Conservation (phyloP, 2,888 invertebrate species). For the Epirrhoe alternata region DNA sequence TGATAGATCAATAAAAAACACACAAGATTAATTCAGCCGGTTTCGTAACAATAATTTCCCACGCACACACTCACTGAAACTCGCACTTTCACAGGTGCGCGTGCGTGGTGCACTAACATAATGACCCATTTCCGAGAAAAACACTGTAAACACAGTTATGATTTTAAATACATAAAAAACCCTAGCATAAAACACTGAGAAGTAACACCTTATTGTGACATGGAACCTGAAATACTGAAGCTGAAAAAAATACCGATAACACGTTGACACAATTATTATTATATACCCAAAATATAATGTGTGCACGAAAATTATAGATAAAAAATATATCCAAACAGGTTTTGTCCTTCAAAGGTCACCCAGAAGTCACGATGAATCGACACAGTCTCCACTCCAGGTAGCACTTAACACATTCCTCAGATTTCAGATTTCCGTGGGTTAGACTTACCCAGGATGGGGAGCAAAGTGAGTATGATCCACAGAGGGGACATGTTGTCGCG, state of each 20-base stretch:
- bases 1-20: neutral
- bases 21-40: neutral
- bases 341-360: constrained; percentile 22
- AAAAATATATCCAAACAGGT: constrained; percentile 2
- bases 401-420: constrained; percentile 35
- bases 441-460: constrained; percentile 82
- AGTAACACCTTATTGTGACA: neutral
- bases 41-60: constrained; percentile 15
- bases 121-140: constrained; percentile 53
- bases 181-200: neutral
- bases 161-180: neutral
- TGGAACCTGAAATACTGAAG: neutral
- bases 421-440: constrained; percentile 31
- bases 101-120: constrained; percentile 56
- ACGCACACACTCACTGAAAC: constrained; percentile 46
- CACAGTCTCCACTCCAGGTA: constrained; percentile 1
- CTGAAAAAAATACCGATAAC: neutral
- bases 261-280: no score
- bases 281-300: neutral
- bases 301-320: neutral
- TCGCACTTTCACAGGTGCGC: constrained; percentile 56
- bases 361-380: constrained; percentile 3
- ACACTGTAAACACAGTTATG: constrained; percentile 39
- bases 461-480: constrained; percentile 79
- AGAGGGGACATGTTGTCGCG: constrained; percentile 81